Conservation (phyloP, 2,797 vertebrate species). For the Phrynocephalus guinanensis region DNA sequence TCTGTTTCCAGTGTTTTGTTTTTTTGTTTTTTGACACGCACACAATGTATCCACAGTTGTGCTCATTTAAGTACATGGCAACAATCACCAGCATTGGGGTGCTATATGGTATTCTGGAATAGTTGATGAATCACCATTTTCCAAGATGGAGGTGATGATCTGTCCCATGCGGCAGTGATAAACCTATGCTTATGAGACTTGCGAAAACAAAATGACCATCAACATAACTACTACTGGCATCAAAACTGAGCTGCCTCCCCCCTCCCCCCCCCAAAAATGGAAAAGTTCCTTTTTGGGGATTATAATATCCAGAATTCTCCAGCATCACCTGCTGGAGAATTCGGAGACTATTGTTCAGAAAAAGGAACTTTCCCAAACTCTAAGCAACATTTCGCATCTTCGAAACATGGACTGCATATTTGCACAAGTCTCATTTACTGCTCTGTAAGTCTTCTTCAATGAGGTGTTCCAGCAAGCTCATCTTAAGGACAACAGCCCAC, state of each 20-base stretch:
- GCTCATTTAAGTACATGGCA: neutral
- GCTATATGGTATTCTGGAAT: too few relatives aligned
- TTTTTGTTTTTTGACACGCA: neutral
- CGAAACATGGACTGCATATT: neutral
- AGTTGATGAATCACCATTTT: neutral
- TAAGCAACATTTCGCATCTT: too few relatives aligned
- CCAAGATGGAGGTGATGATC: neutral
- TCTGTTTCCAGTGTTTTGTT: neutral
- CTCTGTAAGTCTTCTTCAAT: constrained; percentile 30
- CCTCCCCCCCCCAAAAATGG: too few relatives aligned
- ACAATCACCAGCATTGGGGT: neutral
- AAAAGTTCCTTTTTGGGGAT: too few relatives aligned
- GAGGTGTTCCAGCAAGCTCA: constrained; percentile 16
- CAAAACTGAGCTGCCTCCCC: too few relatives aligned
- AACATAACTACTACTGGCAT: neutral
- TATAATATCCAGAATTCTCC: too few relatives aligned
- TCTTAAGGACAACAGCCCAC: neutral
- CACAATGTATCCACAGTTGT: neutral
- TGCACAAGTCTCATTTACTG: neutral
- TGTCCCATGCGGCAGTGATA: neutral
- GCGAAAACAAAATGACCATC: neutral
- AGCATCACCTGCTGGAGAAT: too few relatives aligned
- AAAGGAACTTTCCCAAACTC: too few relatives aligned
- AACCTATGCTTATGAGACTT: neutral
- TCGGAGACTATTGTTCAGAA: too few relatives aligned